Conservation (phyloP, 2,113 vertebrate species). For the Hippolais icterina region DNA sequence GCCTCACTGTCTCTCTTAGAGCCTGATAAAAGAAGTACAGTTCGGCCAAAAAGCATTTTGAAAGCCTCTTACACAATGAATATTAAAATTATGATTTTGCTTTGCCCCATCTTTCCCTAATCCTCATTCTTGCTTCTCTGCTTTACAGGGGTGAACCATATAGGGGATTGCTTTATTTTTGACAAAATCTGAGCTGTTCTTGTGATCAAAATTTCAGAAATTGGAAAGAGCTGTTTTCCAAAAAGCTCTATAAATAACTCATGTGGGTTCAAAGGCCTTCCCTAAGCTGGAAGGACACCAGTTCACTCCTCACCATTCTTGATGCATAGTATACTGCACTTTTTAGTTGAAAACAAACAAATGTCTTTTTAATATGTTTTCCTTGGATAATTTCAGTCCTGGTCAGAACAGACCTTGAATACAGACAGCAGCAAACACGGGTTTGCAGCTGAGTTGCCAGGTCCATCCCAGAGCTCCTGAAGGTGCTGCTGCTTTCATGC, state of each 20-base stretch:
- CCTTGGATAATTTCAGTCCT: neutral
- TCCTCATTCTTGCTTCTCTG: neutral
- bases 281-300: neutral
- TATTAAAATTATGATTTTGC: neutral
- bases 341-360: slow-evolving; percentile 1
- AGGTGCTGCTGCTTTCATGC: neutral
- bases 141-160: neutral
- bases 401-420: neutral
- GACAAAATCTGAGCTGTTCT: neutral
- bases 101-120: neutral
- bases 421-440: neutral
- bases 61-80: neutral
- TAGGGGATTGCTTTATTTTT: neutral
- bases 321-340: neutral
- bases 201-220: neutral
- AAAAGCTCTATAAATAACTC: slow-evolving; percentile 15
- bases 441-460: neutral
- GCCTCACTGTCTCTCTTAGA: neutral
- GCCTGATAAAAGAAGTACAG: neutral
- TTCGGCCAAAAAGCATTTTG: neutral
- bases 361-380: slow-evolving; percentile 21
- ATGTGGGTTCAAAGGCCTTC: neutral
- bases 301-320: neutral
- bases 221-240: neutral
- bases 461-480: rapidly evolving